Conservation (phyloP, 2,113 vertebrate species). For the Elgaria multicarinata region DNA sequence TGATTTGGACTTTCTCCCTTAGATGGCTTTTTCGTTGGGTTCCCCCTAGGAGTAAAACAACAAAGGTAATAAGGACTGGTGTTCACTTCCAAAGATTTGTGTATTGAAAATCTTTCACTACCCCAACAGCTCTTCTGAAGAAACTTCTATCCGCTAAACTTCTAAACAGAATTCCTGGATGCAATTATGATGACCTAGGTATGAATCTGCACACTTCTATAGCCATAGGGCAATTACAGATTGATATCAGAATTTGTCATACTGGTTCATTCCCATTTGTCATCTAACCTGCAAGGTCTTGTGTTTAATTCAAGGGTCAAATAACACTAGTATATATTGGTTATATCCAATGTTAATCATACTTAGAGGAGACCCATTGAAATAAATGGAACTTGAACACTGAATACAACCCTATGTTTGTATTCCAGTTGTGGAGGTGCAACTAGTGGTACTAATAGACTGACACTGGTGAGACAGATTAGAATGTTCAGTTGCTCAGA, state of each 20-base stretch:
- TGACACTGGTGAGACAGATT: not conserved
- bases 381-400: too few species aligned
- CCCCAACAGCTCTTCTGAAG: not conserved
- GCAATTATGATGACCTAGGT: not conserved
- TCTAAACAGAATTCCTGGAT: not conserved
- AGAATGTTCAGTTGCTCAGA: too few species aligned
- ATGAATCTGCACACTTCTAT: not conserved
- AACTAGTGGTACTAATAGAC: not conserved
- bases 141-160: not conserved
- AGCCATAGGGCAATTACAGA: not conserved
- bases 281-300: not conserved
- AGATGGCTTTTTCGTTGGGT: not conserved
- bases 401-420: not conserved
- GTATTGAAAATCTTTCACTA: not conserved
- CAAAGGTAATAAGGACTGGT: not conserved
- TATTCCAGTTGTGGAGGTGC: not conserved
- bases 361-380: too few species aligned
- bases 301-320: not conserved
- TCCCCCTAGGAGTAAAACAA: not conserved
- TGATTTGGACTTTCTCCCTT: not conserved
- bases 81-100: not conserved
- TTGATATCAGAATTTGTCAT: not conserved
- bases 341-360: too few species aligned
- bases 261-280: not conserved
- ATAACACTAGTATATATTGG: not conserved